Conservation (phyloP, 1,140 invertebrate genomes). For the Danaus melanippus region DNA sequence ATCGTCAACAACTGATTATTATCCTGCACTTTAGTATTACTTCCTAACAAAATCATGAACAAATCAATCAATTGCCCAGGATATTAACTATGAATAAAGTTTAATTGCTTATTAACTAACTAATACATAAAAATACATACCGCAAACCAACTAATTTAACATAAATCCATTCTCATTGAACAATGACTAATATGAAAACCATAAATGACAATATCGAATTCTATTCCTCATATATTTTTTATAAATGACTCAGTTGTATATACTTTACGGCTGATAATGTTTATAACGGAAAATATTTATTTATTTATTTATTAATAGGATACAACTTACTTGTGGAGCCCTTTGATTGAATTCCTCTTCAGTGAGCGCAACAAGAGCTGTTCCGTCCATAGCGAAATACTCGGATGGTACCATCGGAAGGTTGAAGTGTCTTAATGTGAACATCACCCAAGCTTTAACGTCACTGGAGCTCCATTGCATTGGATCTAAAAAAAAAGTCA, state of each 20-base stretch:
- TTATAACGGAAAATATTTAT: conserved; percentile 4
- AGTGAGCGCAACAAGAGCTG: conserved; percentile 80
- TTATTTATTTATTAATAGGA: conserved; percentile 1
- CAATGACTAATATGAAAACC: too few relatives aligned
- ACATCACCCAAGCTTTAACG: conserved; percentile 89
- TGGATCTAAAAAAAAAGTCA: conserved; percentile 79
- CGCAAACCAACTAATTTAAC: too few relatives aligned
- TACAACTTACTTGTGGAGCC: conserved; percentile 79
- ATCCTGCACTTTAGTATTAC: too few relatives aligned
- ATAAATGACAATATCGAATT: too few relatives aligned
- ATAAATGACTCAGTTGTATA: conserved; percentile 4
- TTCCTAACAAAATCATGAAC: too few relatives aligned
- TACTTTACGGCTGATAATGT: too few relatives aligned
- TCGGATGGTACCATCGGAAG: conserved; percentile 79
- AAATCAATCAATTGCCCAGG: too few relatives aligned
- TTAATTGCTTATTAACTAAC: too few relatives aligned
- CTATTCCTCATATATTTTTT: conserved; percentile 7
- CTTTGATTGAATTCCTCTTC: conserved; percentile 89
- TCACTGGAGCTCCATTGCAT: conserved; percentile 86
- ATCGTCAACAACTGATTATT: too few relatives aligned
- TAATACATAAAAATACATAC: too few relatives aligned
- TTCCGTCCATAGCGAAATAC: conserved; percentile 86
- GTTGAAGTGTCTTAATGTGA: conserved; percentile 85
- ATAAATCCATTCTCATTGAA: not conserved
- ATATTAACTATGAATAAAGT: too few relatives aligned